These are phyloP conservation scores for Pollenia angustigena DNA, from an alignment of 2,888 invertebrate genomes.

Conservation along the genomic window DNA sequence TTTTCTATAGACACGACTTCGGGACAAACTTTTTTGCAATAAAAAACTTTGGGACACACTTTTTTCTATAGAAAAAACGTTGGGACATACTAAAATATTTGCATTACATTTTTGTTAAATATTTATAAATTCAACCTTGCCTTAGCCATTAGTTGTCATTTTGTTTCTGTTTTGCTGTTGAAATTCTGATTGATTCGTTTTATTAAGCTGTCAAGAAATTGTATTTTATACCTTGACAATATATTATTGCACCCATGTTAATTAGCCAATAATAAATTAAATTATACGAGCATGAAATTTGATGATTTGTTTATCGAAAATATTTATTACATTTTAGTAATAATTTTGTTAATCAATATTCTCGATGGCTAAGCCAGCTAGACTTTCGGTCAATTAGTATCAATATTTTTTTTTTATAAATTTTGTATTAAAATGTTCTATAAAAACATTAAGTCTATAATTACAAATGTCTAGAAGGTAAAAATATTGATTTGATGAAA, in stretches of 20 bases:
- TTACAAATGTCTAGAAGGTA: background rate
- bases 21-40: too few species aligned
- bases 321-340: background rate
- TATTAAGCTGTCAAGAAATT: background rate
- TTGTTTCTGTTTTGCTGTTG: too few species aligned
- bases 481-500: too few species aligned
- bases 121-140: too few species aligned
- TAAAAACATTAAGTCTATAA: background rate
- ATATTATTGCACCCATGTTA: background rate
- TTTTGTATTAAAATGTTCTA: background rate
- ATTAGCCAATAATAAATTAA: background rate
- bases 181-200: too few species aligned
- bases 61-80: too few species aligned
- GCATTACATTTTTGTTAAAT: too few species aligned
- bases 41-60: too few species aligned
- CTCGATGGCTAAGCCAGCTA: background rate
- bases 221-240: background rate
- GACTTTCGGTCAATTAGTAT: background rate
- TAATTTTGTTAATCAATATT: background rate
- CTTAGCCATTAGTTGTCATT: too few species aligned
- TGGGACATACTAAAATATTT: too few species aligned
- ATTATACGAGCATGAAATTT: too few species aligned
- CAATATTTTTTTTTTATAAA: constrained; percentile 8
- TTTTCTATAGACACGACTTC: too few species aligned
- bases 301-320: background rate